Base-by-base conservation (phyloP, 1,140 invertebrate species). In the Drosophila novamexicana region DNA sequence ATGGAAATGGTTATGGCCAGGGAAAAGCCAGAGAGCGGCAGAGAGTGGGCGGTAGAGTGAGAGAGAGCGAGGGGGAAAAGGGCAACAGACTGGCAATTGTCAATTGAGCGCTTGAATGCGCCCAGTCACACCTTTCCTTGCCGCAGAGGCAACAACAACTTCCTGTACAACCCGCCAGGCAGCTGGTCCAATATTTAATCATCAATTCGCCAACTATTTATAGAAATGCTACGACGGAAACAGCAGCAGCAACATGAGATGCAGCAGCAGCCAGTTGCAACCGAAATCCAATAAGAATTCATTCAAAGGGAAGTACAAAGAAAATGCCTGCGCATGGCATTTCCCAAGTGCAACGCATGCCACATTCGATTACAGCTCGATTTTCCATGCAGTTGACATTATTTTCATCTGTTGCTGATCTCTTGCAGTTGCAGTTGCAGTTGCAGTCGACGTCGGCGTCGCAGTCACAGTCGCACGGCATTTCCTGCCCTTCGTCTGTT, bases 121-220 rank as follows among this genome's bases (percentile, higher is more conserved):
- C 45, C 34, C 29, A 73, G 54, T 63, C 14, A 65, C 77, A 79
- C 68, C 69, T 79, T 66, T 62, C n/a, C 22, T 36, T n/a, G 16
- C 37, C 42, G 9, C 44, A 18, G 36, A 44, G 39, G 22, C 32
- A 32, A 9, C 37, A 40, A 62, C 71, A 68, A 76, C 63, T 83
- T 79, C 69, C 81, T 81, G 77, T 77, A 59, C 63, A 61, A 53
- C 9, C 7, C 69, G 9, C 22, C 22, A 16, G 22, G 52, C 75
- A 84, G 81, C 81, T 84, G 81, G 58, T 79, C 22, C 59, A 68
- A 70, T 76, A 78, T 77, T 88, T 75, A 88, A 86, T 82, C 82
- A 82, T 58, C 53, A 45, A 61, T 72, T 59, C 8, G 40, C 36
- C 14, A 70, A 14, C 34, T 71, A 83, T 77, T 77, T 70, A 56